Evolutionary conservation across 2,797 vertebrate genomes (phyloP), one percentile per base, ranked within the genome.

Genomic region (Lagorchestes hirsutus): DNA sequence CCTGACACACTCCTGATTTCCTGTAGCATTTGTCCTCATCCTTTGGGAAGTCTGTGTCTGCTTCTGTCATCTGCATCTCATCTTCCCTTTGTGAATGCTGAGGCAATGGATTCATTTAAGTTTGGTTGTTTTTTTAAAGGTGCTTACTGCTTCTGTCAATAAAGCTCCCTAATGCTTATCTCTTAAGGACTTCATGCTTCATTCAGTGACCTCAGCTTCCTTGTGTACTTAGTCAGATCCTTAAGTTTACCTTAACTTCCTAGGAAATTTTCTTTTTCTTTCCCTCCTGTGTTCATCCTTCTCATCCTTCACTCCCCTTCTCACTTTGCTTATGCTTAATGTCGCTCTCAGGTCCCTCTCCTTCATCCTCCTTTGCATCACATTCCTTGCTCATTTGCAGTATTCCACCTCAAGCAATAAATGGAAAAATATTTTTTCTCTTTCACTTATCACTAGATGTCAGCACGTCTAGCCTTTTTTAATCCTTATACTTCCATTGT

Each of bases 51-150:
- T 95, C 95, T 91, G 93, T 96, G 97, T 97, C 98, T 98, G 98
- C 97, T 98, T 54, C 96, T 96, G 98, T 98, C 98, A 98, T 98
- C 98, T 98, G 98, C 96, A 97, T 93, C 97, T 97, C 97, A 95
- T 98, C 97, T 97, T 98, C 98, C n/a, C 97, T 97, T 97, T 98
- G 98, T 98, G 98, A 98, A 98, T 91, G 92, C 97, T 31, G 57
- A 98, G 91, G 97, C 97, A 95, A 95, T 95, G 96, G 97, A 97
- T 97, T 95, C 92, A 96, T 98, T 96, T 97, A 96, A 98, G 40
- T n/a, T 46, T 46, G 98, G 97, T 98, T 98, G n/a, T 9, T 46
- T 82, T 98, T 98, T 98, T 97, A 98, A 97, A 97, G 97, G 67
- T 82, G 46, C 98, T 97, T 96, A 94, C 87, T 59, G 97, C 98